A percentile compares a stretch with the other conserved stretches of the same genome.
These are phyloP conservation scores for Nebria brevicollis DNA, from an alignment of 2,888 invertebrate species.

Conservation along the genomic window DNA sequence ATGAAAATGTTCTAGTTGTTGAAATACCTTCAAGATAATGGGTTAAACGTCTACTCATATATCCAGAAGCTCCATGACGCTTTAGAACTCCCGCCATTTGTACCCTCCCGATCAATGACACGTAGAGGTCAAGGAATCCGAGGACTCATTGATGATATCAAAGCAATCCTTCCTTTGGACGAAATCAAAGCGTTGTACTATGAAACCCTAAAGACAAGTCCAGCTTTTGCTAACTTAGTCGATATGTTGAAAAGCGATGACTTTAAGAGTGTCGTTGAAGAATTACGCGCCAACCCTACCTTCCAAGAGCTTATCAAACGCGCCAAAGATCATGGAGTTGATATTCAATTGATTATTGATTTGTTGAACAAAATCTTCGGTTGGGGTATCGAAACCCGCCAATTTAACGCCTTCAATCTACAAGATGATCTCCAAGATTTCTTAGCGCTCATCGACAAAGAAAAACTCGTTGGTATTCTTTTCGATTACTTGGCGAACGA, in stretches of 20 bases:
- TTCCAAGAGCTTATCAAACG: conserved; percentile 34
- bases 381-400: conserved; percentile 18
- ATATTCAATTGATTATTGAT: conserved; percentile 29
- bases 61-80: conserved; percentile 52
- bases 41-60: conserved; percentile 53
- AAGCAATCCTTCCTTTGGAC: conserved; percentile 52
- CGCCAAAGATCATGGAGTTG: conserved; percentile 22
- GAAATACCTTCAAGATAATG: conserved; percentile 53
- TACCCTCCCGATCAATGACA: background rate
- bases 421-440: conserved; percentile 51
- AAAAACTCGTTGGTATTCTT: conserved; percentile 51
- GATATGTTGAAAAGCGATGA: conserved; percentile 50
- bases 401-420: background rate
- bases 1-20: conserved; percentile 48
- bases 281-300: conserved; percentile 46
- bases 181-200: conserved; percentile 54
- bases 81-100: conserved; percentile 50
- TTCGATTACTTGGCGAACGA: conserved; percentile 51
- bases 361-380: conserved; percentile 38
- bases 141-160: conserved; percentile 53
- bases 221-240: conserved; percentile 52
- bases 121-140: conserved; percentile 51
- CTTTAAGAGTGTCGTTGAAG: conserved; percentile 51
- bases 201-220: conserved; percentile 53
- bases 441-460: conserved; percentile 51